Evolutionary conservation across 2,888 invertebrate genomes (phyloP), one percentile per base, ranked within the genome.

Genomic region (Hylaea fasciaria): DNA sequence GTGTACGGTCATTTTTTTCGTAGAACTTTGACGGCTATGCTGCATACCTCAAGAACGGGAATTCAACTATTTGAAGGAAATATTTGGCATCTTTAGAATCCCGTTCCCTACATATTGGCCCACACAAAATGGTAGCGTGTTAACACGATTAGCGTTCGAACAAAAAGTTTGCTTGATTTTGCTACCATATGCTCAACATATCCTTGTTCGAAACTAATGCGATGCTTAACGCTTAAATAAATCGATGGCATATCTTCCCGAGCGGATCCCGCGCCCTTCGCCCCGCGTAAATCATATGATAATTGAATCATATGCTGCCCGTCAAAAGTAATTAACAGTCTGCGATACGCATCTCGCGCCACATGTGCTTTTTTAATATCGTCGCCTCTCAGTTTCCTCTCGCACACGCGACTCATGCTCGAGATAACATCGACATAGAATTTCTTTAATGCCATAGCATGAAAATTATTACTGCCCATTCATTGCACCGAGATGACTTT

Each of bases 221-320:
- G 81, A 85, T 85, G 85, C 83, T 90, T 87, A 87, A 89, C 89
- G 89, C 85, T 86, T 76, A 85, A 89, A 86, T 87, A 88, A 87
- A 81, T 83, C 72, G 77, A 72, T 71, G 73, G 73, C 74, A 74
- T 75, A 77, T 74, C 79, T 80, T 81, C 76, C 81, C 79, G 71
- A 71, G 68, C 71, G 60, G 62, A 71, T 70, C 70, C 63, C 72
- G 76, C 76, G 82, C 81, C 85, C 85, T 81, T 81, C 82, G 77
- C 73, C 78, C 73, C 74, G 80, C 76, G 89, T 92, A 91, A 91
- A 91, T 92, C 91, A 91, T 91, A 89, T 82, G 88, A 87, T 92
- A 92, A 92, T 92, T 92, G 91, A 92, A 92, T 92, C 91, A 91
- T 92, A 91, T 91, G 92, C 91, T 86, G 89, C 89, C 82, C 89